Conservation (phyloP, 2,797 vertebrate genomes). For the Sparidentex hasta region DNA sequence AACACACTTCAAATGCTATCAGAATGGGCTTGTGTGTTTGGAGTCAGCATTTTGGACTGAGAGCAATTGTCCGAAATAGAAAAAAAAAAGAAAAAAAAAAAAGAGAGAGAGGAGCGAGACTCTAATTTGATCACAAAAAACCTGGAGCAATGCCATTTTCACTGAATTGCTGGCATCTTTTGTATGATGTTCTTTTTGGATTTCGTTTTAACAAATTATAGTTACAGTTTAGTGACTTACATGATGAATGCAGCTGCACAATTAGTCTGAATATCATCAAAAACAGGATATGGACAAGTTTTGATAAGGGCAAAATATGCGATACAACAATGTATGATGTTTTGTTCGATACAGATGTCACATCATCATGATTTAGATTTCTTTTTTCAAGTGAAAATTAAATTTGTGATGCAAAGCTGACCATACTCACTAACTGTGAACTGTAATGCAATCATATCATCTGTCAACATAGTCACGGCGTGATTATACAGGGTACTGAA, state of each 20-base stretch:
- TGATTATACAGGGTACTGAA: not conserved
- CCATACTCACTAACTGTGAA: no score
- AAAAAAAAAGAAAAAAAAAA: not conserved
- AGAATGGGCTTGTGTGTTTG: not conserved
- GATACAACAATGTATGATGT: no score
- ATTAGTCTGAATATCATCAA: not conserved
- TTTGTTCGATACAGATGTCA: no score
- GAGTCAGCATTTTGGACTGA: slow-evolving; percentile 15
- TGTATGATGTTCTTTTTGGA: not conserved
- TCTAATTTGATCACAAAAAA: slow-evolving; percentile 14
- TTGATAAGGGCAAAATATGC: no score
- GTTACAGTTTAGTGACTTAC: not conserved
- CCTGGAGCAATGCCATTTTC: not conserved
- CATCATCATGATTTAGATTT: no score
- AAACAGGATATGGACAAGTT: not conserved
- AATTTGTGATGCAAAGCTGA: no score
- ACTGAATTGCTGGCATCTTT: slow-evolving; percentile 8
- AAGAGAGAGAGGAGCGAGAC: not conserved
- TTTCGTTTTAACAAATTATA: not conserved
- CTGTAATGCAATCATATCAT: no score
- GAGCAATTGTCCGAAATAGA: not conserved
- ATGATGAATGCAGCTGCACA: not conserved
- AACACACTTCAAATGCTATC: slow-evolving; percentile 32
- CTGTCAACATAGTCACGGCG: no score
- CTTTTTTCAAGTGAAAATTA: no score